Base-by-base conservation (phyloP, 2,797 vertebrate species). In the Gallinago stenura region DNA sequence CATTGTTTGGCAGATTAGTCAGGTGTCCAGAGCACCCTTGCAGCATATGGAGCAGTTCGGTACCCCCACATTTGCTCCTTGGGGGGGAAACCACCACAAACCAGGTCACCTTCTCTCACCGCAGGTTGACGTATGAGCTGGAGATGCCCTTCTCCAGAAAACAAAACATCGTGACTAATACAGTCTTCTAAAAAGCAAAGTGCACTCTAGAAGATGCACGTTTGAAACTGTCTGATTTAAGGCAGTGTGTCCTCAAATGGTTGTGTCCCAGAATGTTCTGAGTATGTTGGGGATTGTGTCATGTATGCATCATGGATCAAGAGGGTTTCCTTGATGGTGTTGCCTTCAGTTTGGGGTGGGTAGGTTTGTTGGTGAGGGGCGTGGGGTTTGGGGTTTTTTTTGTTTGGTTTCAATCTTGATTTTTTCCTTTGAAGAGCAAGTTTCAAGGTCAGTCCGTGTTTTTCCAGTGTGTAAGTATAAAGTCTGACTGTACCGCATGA, bases 131-230 rank as follows among this genome's bases (percentile, higher is more conserved):
- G 0, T 10, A 12, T 12, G 35, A 54, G 37, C 41, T 61, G 68
- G 45, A 64, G 43, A 20, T 71, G 30, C n/a, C 9, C 30, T 54
- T 33, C 64, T 76, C 7, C 53, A 41, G 64, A 39, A 91, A 22
- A 57, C 25, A 71, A 61, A 68, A 2, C 24, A 41, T 19, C 4
- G 0, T 18, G 46, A 28, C 11, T 45, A 25, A 46, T 37, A 20
- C 0, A 0, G 15, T 48, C 43, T 21, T 30, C 20, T 48, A 26
- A 70, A 48, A 75, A 75, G 39, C 41, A 37, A 15, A 41, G 18
- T 15, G 41, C 3, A 1, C 37, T 51, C 41, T 12, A 12, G 43
- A 45, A 18, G 25, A 6, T n/a, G 37, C 6, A 7, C 3, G 0
- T 78, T 64, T 53, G 68, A 30, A 79, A 10, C 26, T 11, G 6